Base-by-base conservation (phyloP, 1,140 invertebrate species). In the Lutraria rhynchaena region DNA sequence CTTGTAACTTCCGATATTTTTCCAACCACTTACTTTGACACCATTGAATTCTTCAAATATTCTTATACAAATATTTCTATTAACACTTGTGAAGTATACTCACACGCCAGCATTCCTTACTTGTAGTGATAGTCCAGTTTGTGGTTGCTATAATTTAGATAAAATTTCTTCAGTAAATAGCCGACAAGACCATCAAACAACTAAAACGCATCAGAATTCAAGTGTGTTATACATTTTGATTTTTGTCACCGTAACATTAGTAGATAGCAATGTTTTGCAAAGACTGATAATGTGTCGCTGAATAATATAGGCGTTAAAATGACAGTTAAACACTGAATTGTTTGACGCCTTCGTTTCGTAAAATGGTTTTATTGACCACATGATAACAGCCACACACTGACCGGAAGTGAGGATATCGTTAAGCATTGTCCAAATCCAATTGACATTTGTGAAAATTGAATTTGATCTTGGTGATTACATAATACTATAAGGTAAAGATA, bases 301-400 rank as follows among this genome's bases (percentile, higher is more conserved):
- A 5, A 24, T 35, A 37, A 15, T 31, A 58, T 13, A 41, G 31
- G 35, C 70, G 53, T 49, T 73, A 46, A 73, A n/a, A 53, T 27
- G n/a, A 31, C 35, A 37, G 70, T 73, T 73, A 58, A 57, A 57
- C 35, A 46, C 31, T 17, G 57, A 73, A 73, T 17, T 24, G 31
- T 57, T 71, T 73, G 19, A 60, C 37, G 46, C 44, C 35, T 44
- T 75, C 49, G 46, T 46, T 46, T 41, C 41, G 35, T 57, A 9
- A 61, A 57, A 53, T 61, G 58, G 61, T 60, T 75, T 75, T 75
- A 75, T 75, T 75, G 71, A 60, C 71, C 53, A 60, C 24, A 58
- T 49, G 49, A 53, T 53, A 60, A 31, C 53, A 44, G 17, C 46
- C 37, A 31, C 33, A 75, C 41, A 15, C 27, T 13, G n/a, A 27